Conservation (phyloP, 2,113 vertebrate genomes). For the Festucalex cinctus region DNA sequence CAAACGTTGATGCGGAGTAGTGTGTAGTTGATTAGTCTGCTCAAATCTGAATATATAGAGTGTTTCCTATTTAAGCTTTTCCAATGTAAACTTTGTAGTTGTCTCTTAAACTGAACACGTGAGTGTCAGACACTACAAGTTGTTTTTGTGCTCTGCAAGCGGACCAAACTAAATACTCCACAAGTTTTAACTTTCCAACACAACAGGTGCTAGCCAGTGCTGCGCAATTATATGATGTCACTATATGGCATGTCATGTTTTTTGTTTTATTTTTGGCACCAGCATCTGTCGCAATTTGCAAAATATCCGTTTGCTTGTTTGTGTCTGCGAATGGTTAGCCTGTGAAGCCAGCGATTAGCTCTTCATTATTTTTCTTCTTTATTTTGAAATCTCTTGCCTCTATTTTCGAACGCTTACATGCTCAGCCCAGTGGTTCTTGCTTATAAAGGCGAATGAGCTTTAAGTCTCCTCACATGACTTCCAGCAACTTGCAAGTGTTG, state of each 20-base stretch:
- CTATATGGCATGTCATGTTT: constrained; percentile 21
- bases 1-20: no score
- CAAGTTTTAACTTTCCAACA: constrained; percentile 18
- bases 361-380: constrained; percentile 8
- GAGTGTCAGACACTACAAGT: background rate
- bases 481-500: constrained; percentile 3
- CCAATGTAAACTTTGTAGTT: background rate
- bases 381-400: background rate
- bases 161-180: constrained; percentile 22
- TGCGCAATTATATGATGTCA: constrained; percentile 30
- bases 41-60: no score
- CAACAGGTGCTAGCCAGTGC: constrained; percentile 10
- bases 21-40: no score
- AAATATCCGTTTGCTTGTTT: constrained; percentile 10
- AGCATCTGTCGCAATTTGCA: constrained; percentile 38
- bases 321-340: constrained; percentile 13
- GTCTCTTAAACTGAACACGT: constrained; percentile 5
- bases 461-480: constrained; percentile 62
- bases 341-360: constrained; percentile 12
- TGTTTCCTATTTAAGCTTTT: no score
- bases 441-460: constrained; percentile 26
- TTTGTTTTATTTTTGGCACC: background rate
- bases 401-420: background rate
- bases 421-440: constrained; percentile 7
- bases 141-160: background rate